Percentiles rank a stretch among this genome's conserved stretches.
These are phyloP conservation scores for Stenodera caucasica DNA, from an alignment of 2,888 invertebrate genomes.

Conservation along the genomic window DNA sequence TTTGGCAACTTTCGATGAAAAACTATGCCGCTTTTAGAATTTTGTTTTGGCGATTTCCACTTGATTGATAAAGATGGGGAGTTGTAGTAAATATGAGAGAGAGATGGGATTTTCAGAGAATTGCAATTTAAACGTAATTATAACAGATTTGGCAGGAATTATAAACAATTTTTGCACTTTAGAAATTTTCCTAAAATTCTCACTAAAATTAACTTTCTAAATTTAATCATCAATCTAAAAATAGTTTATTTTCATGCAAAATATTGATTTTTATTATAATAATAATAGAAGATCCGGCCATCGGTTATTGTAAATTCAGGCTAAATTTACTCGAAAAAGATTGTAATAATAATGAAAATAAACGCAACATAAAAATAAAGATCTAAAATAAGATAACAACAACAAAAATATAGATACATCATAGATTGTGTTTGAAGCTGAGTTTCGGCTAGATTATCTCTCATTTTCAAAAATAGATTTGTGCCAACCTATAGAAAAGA, in stretches of 20 bases:
- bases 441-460: neutral
- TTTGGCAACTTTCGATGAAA: too few relatives aligned
- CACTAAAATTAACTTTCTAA: neutral
- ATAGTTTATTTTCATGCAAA: neutral
- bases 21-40: too few relatives aligned
- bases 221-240: neutral
- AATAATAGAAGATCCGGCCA: neutral
- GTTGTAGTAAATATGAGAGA: too few relatives aligned
- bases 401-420: neutral
- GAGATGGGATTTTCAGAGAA: too few relatives aligned
- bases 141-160: too few relatives aligned
- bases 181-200: too few relatives aligned
- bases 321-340: neutral
- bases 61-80: too few relatives aligned
- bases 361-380: neutral
- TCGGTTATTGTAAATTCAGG: neutral
- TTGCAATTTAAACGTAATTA: too few relatives aligned
- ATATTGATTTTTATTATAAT: neutral
- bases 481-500: neutral
- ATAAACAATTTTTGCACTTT: too few relatives aligned
- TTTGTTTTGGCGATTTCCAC: too few relatives aligned
- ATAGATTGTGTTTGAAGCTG: neutral
- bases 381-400: neutral
- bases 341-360: neutral
- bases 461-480: constrained; percentile 3